Conservation (phyloP, 2,113 vertebrate species). For the Empidonax traillii region DNA sequence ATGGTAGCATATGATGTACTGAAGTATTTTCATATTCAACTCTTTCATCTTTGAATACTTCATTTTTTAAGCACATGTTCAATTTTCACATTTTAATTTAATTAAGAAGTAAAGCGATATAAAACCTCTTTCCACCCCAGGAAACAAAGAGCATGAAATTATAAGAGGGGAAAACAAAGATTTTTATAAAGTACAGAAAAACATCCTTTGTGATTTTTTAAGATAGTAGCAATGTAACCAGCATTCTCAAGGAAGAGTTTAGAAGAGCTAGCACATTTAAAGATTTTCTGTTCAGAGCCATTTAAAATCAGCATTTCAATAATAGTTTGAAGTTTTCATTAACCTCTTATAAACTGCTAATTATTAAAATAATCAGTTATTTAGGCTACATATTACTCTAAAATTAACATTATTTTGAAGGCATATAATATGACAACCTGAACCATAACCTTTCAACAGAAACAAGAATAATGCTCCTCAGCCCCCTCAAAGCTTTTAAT, state of each 20-base stretch:
- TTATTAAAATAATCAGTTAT: not conserved
- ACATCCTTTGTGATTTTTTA: not conserved
- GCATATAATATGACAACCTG: rapidly evolving
- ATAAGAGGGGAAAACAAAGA: not conserved
- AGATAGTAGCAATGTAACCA: not conserved
- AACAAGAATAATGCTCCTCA: rapidly evolving
- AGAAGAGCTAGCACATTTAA: not conserved
- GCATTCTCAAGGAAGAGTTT: not conserved
- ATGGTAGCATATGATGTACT: not conserved
- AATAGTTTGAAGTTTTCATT: not conserved
- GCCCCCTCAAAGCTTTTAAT: not conserved
- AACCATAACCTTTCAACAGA: not conserved
- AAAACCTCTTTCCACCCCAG: not conserved
- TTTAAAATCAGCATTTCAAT: not conserved
- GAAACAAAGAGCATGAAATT: not conserved
- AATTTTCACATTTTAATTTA: not conserved
- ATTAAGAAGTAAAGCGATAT: not conserved
- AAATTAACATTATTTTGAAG: not conserved
- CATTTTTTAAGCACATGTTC: not conserved
- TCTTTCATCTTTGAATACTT: not conserved
- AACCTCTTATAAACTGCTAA: not conserved
- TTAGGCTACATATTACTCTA: not conserved
- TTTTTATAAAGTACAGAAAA: not conserved
- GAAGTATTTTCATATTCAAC: not conserved
- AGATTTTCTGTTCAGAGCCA: not conserved